Evolutionary conservation across 2,797 vertebrate species (phyloP).

Genomic region (Anabas testudineus): DNA sequence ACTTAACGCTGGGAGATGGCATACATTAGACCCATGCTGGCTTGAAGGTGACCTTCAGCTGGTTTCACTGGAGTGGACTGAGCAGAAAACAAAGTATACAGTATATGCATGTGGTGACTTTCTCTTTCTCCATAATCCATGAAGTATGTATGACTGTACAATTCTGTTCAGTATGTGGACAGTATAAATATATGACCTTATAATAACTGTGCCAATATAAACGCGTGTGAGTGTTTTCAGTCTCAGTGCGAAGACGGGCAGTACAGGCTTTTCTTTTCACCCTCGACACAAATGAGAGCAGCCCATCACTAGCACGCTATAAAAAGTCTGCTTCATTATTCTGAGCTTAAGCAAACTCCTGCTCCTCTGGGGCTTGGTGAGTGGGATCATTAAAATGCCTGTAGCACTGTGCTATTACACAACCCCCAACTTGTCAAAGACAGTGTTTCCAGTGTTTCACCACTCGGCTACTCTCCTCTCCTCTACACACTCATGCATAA

Average conservation of each 20-base stretch:
- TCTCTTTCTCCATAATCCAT: conserved; percentile 19
- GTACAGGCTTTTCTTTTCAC: conserved; percentile 40
- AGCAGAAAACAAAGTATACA: conserved; percentile 11
- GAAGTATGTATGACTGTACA: neutral
- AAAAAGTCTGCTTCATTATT: conserved; percentile 79
- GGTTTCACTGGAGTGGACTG: conserved; percentile 7
- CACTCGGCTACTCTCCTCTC: conserved; percentile 33
- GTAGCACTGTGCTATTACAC: conserved; percentile 59
- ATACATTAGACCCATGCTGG: conserved; percentile 65
- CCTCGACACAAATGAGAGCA: conserved; percentile 60
- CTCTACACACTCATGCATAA: conserved; percentile 57
- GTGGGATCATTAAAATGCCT: conserved; percentile 78
- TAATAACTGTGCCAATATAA: conserved; percentile 41
- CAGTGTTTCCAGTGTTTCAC: conserved; percentile 56
- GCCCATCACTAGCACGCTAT: conserved; percentile 58
- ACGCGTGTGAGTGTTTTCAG: conserved; percentile 37
- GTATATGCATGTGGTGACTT: conserved; percentile 15
- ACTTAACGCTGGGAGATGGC: conserved; percentile 41
- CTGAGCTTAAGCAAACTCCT: conserved; percentile 70
- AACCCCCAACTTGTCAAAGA: conserved; percentile 64
- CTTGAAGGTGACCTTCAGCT: conserved; percentile 65
- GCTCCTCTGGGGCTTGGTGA: conserved; percentile 72
- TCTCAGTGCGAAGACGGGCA: conserved; percentile 44
- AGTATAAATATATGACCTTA: conserved; percentile 22
- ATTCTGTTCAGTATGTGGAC: conserved; percentile 14